Evolutionary conservation across 1,140 invertebrate genomes (phyloP).

Genomic region (Thaumatotibia leucotreta): DNA sequence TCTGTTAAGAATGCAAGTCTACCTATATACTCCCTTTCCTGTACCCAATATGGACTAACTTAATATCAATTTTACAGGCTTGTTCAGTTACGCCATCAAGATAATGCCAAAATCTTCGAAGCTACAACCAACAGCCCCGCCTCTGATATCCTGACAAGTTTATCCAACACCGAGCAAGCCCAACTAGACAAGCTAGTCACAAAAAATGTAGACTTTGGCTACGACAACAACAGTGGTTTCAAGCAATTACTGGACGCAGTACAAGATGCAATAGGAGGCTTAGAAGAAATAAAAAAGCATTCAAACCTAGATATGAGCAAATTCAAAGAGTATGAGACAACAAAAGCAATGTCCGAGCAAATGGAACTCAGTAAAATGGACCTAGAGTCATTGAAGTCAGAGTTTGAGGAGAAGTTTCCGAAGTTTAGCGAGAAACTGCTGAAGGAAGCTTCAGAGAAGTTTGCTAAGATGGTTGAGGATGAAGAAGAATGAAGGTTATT

Average conservation of each 20-base stretch:
- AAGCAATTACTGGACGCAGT: slow-evolving; percentile 56
- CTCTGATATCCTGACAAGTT: slow-evolving; percentile 28
- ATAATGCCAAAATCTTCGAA: slow-evolving; percentile 41
- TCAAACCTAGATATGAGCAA: slow-evolving; percentile 47
- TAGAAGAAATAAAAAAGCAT: slow-evolving; percentile 56
- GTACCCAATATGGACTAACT: too few relatives aligned
- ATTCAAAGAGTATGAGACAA: slow-evolving; percentile 49
- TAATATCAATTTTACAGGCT: slow-evolving; percentile 44
- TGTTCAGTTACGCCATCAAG: slow-evolving; percentile 43
- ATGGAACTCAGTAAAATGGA: slow-evolving; percentile 51
- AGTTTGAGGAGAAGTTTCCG: slow-evolving; percentile 54
- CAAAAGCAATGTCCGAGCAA: slow-evolving; percentile 32
- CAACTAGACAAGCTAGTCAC: slow-evolving; percentile 51
- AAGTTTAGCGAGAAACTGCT: slow-evolving; percentile 55
- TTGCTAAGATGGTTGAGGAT: slow-evolving; percentile 37
- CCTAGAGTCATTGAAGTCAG: slow-evolving; percentile 41
- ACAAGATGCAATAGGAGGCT: slow-evolving; percentile 53
- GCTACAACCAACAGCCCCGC: slow-evolving; percentile 42
- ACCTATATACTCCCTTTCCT: too few relatives aligned
- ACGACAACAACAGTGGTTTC: slow-evolving; percentile 46
- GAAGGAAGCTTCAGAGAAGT: slow-evolving; percentile 50
- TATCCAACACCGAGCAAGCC: slow-evolving; percentile 37
- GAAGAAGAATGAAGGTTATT: slow-evolving; percentile 27
- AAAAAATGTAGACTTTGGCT: slow-evolving; percentile 64
- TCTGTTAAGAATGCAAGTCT: too few relatives aligned